These are phyloP conservation scores for Pegoplata infirma DNA, from an alignment of 2,888 invertebrate genomes.

Conservation along the genomic window DNA sequence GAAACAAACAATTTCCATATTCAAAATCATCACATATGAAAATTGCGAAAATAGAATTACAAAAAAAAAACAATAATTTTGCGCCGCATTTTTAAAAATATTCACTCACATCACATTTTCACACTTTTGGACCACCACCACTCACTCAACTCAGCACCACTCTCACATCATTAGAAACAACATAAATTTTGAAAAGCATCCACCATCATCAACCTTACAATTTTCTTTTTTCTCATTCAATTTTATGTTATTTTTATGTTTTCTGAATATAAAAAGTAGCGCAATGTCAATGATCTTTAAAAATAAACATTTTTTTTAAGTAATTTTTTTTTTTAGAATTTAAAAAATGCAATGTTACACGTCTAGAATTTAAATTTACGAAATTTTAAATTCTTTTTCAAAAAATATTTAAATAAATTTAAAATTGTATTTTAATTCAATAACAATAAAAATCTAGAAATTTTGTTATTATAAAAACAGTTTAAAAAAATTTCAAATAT, in stretches of 20 bases:
- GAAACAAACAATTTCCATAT: neutral
- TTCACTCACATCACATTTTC: neutral
- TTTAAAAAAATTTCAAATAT: no score
- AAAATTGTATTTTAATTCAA: no score
- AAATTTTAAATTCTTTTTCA: no score
- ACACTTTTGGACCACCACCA: neutral
- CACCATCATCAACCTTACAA: neutral
- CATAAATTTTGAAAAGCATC: neutral
- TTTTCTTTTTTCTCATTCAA: neutral
- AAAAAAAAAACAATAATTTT: constrained; percentile 1
- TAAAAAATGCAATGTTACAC: neutral
- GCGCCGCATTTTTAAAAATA: constrained; percentile 14
- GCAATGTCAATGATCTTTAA: constrained; percentile 59
- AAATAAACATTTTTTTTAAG: constrained; percentile 42
- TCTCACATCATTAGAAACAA: neutral
- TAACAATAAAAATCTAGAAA: no score
- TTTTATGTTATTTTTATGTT: neutral
- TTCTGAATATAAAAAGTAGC: constrained; percentile 40
- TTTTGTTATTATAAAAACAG: no score
- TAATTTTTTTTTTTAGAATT: neutral
- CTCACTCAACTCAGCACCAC: neutral
- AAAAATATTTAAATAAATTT: no score
- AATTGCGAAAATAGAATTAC: neutral
- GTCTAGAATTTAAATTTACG: no score
- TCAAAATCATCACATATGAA: neutral